These are phyloP conservation scores for Eulemur coronatus DNA, from an alignment of 2,797 vertebrate genomes.

Conservation along the genomic window DNA sequence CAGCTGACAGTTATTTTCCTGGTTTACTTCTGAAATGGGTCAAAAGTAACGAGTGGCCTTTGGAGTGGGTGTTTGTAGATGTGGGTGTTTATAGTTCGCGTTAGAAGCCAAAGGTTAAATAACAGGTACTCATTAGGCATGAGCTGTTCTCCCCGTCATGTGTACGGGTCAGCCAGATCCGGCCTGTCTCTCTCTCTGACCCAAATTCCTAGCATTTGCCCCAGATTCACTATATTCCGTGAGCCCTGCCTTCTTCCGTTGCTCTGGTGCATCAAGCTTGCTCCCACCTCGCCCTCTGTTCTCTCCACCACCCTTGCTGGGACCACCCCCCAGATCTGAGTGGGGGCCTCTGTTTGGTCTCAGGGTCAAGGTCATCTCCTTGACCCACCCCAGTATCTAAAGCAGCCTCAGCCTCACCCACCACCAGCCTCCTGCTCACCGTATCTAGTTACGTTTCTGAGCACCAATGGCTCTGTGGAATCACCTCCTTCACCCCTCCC, in stretches of 20 bases:
- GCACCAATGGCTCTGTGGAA: not conserved
- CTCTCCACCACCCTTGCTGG: accelerated
- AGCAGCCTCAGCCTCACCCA: not conserved
- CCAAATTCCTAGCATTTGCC: not conserved
- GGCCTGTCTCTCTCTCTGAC: not conserved
- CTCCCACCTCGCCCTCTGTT: not conserved
- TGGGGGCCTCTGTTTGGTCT: not conserved
- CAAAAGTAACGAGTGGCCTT: no score
- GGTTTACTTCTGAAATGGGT: not conserved
- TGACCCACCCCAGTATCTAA: not conserved
- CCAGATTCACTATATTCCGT: accelerated
- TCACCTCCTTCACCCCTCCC: accelerated
- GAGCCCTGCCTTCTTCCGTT: no score
- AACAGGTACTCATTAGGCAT: not conserved
- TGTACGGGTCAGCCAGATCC: not conserved
- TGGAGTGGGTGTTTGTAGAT: accelerated
- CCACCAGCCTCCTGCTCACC: not conserved
- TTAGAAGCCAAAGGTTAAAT: not conserved
- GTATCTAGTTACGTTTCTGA: not conserved
- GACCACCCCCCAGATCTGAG: no score
- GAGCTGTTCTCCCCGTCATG: accelerated
- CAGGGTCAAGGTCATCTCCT: no score
- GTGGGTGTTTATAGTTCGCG: accelerated
- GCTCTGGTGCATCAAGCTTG: no score
- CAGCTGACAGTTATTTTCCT: no score